A percentile compares a stretch with the other conserved stretches of the same genome.
These are phyloP conservation scores for Balaeniceps rex DNA, from an alignment of 2,113 vertebrate genomes.

Conservation along the genomic window DNA sequence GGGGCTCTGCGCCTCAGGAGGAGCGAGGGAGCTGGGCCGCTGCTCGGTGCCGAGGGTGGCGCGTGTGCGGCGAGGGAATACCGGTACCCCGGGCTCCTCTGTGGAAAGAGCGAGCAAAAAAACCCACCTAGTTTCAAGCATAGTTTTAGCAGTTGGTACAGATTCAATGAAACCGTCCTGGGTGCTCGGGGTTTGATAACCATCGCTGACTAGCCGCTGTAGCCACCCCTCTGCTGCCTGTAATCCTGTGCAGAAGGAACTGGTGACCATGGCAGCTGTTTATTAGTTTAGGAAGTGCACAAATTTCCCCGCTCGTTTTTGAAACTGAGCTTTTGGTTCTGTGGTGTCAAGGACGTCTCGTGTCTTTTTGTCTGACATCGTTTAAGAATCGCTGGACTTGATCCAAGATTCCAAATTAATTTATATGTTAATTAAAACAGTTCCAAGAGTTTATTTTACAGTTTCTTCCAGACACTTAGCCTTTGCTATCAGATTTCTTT, in stretches of 20 bases:
- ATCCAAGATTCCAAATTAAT: neutral
- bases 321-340: accelerated
- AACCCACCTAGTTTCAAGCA: accelerated
- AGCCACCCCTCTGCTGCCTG: accelerated
- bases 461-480: neutral
- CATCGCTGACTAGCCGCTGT: no score
- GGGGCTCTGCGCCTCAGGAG: neutral
- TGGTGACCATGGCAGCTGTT: neutral
- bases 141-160: accelerated
- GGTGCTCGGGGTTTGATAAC: neutral
- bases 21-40: neutral
- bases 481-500: neutral
- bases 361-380: neutral
- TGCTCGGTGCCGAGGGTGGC: neutral
- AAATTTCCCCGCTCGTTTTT: accelerated
- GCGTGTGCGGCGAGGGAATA: no score
- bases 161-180: accelerated
- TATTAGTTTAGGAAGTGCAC: accelerated
- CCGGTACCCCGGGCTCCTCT: neutral
- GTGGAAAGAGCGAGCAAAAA: accelerated
- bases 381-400: neutral
- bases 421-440: neutral
- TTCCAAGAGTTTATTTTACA: neutral
- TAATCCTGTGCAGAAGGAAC: accelerated
- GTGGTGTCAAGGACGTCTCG: accelerated